A percentile compares a stretch with the other conserved stretches of the same genome.
These are phyloP conservation scores for Hozukius guyotensis DNA, from an alignment of 2,797 vertebrate genomes.

Conservation along the genomic window DNA sequence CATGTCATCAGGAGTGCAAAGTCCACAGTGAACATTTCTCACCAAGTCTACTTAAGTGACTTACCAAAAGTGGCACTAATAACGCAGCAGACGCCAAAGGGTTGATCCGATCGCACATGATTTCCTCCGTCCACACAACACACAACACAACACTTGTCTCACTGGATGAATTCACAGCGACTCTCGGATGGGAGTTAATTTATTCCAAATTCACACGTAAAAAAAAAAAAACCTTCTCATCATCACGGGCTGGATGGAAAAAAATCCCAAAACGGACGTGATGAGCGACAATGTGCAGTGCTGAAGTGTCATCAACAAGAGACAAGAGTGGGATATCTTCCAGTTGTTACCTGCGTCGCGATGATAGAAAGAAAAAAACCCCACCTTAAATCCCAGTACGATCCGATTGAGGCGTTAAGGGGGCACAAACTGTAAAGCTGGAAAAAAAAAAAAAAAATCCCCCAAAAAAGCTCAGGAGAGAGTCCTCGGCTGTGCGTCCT, in stretches of 20 bases:
- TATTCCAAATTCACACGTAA: conserved; percentile 63
- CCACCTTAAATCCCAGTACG: conserved; percentile 76
- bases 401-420: conserved; percentile 51
- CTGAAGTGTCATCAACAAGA: conserved; percentile 62
- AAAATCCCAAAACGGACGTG: conserved; percentile 65
- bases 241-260: conserved; percentile 6
- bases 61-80: conserved; percentile 74
- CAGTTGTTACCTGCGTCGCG: conserved; percentile 67
- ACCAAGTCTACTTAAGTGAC: conserved; percentile 52
- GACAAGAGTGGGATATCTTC: conserved; percentile 36
- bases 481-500: conserved; percentile 52
- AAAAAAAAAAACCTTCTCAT: conserved; percentile 10
- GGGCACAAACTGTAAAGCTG: conserved; percentile 35
- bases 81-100: conserved; percentile 39
- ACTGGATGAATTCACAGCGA: conserved; percentile 29
- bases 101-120: conserved; percentile 47
- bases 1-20: conserved; percentile 31
- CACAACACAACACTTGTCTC: conserved; percentile 11
- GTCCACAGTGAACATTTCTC: conserved; percentile 36
- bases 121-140: conserved; percentile 46
- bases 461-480: conserved; percentile 22
- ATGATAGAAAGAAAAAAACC: conserved; percentile 67
- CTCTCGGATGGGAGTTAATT: conserved; percentile 45
- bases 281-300: conserved; percentile 42
- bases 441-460: conserved; percentile 26